Base-by-base conservation (phyloP, 1,140 invertebrate genomes). In the Leucophenga varia region DNA sequence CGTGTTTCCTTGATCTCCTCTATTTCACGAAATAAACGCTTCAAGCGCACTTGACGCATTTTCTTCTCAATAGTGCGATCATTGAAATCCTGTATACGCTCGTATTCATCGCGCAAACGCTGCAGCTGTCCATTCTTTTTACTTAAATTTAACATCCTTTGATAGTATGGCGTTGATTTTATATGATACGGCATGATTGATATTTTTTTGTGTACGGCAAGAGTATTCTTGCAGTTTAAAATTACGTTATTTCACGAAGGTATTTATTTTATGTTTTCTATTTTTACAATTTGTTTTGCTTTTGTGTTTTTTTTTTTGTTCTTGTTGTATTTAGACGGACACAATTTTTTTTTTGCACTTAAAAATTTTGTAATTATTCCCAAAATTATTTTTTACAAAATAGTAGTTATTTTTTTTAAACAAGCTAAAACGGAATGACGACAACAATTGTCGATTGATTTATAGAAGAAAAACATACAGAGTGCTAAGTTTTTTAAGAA, bases 1-100 rank as follows among this genome's bases (percentile, higher is more conserved):
- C n/a, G n/a, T 9, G 45, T n/a, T 14, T 57, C 63, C 25, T 65
- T 72, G 2, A 72, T 65, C 7, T 72, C 68, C 34, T 72, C 68
- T 13, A 72, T 72, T 21, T 72, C 59, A 3, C 59, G 54, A 17
- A 72, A 72, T 2, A 72, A 38, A 1, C 68, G 61, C 53, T 65
- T 72, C 14, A 72, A 30, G 0, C 68, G 64, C 46, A 72, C 59
- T 41, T 72, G 56, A 0, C 68, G 68, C 68, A 72, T 72, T 43
- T 72, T 72, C 12, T 63, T 50, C 43, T 71, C 68, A n/a, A 72
- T 72, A 18, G 64, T 64, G 36, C 49, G 64, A 37, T 72, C 68
- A 10, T 72, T 68, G 39, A 72, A 72, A 42, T 64, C 61, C 34
- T 68, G 61, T 10, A 72, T 68, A 13, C 68, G 54, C 6, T 72